A percentile compares a stretch with the other conserved stretches of the same genome.
Conservation (phyloP, 2,797 vertebrate genomes). For the Bradypus variegatus region DNA sequence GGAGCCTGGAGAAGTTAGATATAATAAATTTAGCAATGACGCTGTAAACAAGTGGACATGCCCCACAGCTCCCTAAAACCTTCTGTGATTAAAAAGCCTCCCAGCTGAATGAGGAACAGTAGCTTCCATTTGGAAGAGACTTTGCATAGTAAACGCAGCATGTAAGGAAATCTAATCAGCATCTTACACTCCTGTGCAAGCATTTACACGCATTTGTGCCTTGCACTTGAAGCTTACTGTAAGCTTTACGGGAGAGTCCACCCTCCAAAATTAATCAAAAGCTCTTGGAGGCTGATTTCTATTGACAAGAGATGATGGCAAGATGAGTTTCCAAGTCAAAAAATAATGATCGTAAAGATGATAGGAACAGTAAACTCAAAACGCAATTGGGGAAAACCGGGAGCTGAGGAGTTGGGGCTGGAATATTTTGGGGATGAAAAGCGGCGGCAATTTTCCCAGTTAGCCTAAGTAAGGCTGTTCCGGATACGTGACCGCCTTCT, state of each 20-base stretch:
- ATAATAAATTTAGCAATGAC: slow-evolving; percentile 65
- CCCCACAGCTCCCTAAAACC: slow-evolving; percentile 51
- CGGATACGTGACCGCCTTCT: neutral
- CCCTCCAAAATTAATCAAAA: slow-evolving; percentile 77
- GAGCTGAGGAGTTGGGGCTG: neutral
- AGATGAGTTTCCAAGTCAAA: slow-evolving; percentile 55
- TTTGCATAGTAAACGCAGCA: slow-evolving; percentile 62
- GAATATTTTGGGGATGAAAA: neutral
- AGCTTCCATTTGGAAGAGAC: slow-evolving; percentile 51
- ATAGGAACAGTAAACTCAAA: slow-evolving; percentile 18
- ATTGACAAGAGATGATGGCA: slow-evolving; percentile 51
- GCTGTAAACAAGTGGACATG: neutral
- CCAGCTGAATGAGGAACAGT: slow-evolving; percentile 51
- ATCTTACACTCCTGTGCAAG: slow-evolving; percentile 64
- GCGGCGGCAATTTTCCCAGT: slow-evolving; percentile 13
- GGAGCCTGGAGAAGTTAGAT: slow-evolving; percentile 55
- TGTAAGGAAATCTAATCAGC: slow-evolving; percentile 69
- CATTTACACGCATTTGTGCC: slow-evolving; percentile 74
- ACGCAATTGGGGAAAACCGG: neutral
- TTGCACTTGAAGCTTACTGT: slow-evolving; percentile 73
- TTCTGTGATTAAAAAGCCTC: slow-evolving; percentile 54
- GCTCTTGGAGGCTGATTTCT: slow-evolving; percentile 67
- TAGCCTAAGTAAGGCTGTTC: slow-evolving; percentile 20
- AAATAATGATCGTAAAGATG: slow-evolving; percentile 50
- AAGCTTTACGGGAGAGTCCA: slow-evolving; percentile 72